Conservation (phyloP, 2,888 invertebrate species). For the Pachydiplax longipennis region DNA sequence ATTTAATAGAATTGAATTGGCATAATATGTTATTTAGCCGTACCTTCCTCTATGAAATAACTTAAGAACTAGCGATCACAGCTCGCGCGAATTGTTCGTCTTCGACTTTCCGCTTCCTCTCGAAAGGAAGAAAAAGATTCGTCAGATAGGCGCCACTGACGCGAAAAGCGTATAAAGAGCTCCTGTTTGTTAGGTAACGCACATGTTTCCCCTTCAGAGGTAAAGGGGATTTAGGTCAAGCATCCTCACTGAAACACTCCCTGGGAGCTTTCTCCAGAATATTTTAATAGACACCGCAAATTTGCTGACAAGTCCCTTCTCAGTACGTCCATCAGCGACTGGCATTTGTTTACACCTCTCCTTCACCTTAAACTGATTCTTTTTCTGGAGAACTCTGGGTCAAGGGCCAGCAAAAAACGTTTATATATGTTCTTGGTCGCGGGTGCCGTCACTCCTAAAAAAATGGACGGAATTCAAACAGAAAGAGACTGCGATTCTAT, state of each 20-base stretch:
- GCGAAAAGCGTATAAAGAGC: not conserved
- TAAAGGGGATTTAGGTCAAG: not conserved
- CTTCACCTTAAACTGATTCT: not conserved
- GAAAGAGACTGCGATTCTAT: not conserved
- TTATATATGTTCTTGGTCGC: not conserved
- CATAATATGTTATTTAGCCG: no score
- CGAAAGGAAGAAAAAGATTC: not conserved
- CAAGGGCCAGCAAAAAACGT: not conserved
- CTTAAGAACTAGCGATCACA: no score
- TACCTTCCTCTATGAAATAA: no score
- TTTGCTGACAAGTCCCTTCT: not conserved
- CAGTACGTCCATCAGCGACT: not conserved
- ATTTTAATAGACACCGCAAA: not conserved
- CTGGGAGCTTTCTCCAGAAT: not conserved
- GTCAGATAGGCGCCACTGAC: not conserved
- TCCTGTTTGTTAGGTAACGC: not conserved
- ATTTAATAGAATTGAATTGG: no score
- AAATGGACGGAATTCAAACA: not conserved
- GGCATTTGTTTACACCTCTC: not conserved
- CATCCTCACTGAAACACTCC: not conserved
- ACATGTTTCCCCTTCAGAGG: not conserved
- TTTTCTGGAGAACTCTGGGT: not conserved
- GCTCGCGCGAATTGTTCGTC: not conserved
- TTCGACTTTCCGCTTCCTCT: not conserved
- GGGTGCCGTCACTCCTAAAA: not conserved